Conservation (phyloP, 2,888 invertebrate genomes). For the Amphimallon solstitiale region DNA sequence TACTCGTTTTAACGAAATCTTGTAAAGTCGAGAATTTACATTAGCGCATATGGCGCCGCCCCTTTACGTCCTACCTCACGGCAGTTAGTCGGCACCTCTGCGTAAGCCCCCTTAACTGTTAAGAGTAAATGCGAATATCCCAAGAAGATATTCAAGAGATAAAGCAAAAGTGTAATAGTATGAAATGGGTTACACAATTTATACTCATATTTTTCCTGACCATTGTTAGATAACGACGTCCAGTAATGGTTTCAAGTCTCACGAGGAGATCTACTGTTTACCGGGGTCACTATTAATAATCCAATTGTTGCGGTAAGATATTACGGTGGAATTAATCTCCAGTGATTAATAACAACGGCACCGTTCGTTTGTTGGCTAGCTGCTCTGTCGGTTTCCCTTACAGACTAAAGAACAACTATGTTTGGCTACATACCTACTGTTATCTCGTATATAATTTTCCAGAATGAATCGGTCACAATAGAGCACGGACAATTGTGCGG, state of each 20-base stretch:
- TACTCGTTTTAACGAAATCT: no score
- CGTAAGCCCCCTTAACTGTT: no score
- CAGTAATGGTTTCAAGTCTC: neutral
- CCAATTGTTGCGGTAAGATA: constrained; percentile 29
- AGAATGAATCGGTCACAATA: constrained; percentile 1
- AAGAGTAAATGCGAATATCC: no score
- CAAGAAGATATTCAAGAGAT: no score
- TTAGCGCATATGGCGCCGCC: no score
- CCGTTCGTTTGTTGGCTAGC: no score
- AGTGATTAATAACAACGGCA: constrained; percentile 19
- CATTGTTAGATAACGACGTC: neutral
- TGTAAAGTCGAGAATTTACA: no score
- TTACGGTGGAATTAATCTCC: constrained; percentile 23
- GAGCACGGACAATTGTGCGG: neutral
- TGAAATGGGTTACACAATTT: constrained; percentile 1
- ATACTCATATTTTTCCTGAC: constrained; percentile 3
- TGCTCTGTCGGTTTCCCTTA: no score
- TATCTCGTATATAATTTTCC: constrained; percentile 1
- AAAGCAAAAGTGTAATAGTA: neutral
- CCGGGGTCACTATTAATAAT: constrained; percentile 17
- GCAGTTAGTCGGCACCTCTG: no score
- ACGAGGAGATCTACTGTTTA: neutral
- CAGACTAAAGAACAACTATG: no score
- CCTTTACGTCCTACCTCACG: no score
- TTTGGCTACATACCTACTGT: no score